Evolutionary conservation across 2,888 invertebrate species (phyloP).

Genomic region (Dyspetes luteomarginatus): DNA sequence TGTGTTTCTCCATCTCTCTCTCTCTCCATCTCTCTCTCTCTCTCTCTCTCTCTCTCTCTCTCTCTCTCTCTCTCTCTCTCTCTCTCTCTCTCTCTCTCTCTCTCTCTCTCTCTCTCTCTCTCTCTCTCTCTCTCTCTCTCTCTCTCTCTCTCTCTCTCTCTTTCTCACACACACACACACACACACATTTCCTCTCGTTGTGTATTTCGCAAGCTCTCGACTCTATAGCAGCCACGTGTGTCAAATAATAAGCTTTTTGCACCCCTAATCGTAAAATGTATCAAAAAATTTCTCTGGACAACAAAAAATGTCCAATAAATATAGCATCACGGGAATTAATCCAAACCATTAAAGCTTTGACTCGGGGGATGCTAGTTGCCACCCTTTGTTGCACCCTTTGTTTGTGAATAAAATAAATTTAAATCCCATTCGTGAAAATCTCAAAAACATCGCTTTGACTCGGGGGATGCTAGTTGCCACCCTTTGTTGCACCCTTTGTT

Average conservation of each 20-base stretch:
- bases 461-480: no score
- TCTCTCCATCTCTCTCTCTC: conserved; percentile 6
- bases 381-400: no score
- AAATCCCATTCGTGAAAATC: not conserved
- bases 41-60: conserved; percentile 25
- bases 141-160: conserved; percentile 14
- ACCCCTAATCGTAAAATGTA: conserved; percentile 30
- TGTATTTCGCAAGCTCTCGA: conserved; percentile 54
- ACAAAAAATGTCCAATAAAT: conserved; percentile 20
- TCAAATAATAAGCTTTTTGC: not conserved
- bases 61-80: not conserved
- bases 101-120: conserved; percentile 31
- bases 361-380: no score
- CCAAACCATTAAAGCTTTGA: no score
- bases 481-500: no score
- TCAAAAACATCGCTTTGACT: not conserved
- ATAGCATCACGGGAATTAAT: no score
- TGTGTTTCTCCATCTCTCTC: conserved; percentile 1
- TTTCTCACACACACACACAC: no score
- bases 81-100: conserved; percentile 26
- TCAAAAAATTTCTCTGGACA: conserved; percentile 18
- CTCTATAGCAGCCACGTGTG: conserved; percentile 22
- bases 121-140: not conserved
- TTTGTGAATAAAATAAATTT: not conserved
- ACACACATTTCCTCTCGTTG: no score